Base-by-base conservation (phyloP, 2,888 invertebrate species). In the Agriopis marginaria region DNA sequence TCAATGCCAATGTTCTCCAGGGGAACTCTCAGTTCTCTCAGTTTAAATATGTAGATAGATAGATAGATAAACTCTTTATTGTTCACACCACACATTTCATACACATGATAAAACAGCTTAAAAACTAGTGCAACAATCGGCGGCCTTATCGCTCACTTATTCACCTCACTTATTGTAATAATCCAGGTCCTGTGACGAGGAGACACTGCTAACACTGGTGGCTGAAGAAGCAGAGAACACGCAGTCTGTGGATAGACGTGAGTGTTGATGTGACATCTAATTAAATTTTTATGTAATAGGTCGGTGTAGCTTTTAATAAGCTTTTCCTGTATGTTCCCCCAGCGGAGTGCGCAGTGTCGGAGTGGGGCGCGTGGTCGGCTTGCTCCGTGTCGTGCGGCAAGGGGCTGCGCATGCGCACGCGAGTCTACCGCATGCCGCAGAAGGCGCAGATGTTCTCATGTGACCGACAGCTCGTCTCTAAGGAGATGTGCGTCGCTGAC, bases 401-500 rank as follows among this genome's bases (percentile, higher is more conserved):
- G 92, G 99, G 99, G 40, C 95, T 96, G 75, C 95, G 97, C 81
- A 97, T 97, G 95, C 95, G 98, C 79, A 96, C 95, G 68, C 95
- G 98, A 68, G 89, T 95, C 74, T 98, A 97, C 90, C 87, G 94
- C 74, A 89, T 96, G 88, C 96, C 96, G 56, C 95, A 96, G 80
- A 96, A 96, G 84, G 98, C 98, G 7, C 91, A 91, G 75, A 96
- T 96, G 95, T 93, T 96, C 81, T 89, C 95, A 75, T 97, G 97
- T 86, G 94, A 95, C 78, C 90, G 97, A 45, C 97, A 98, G 89
- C 91, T 99, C 82, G 95, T 97, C 56, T 96, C 97, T 66, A 98
- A 98, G 89, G 98, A 99, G 94, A 97, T 98, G 97, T 99, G 99
- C 86, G 97, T 97, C 50, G 97, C 98, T 7, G 90, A 92, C 14